Evolutionary conservation across 2,797 vertebrate genomes (phyloP).

Genomic region (Acanthiza pusilla): DNA sequence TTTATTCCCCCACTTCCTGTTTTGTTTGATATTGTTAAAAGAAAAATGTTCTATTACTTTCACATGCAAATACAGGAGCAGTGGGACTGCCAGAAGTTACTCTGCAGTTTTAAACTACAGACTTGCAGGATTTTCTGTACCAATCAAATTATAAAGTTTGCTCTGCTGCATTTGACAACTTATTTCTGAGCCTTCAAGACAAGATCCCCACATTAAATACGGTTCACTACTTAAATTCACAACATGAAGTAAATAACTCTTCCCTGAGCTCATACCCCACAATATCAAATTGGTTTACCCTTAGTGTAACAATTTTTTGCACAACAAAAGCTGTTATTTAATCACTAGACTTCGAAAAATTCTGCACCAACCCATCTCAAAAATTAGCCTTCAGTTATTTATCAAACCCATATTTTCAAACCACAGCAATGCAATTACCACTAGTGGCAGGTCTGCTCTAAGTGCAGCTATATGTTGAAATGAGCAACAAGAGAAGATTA

Average conservation of each 20-base stretch:
- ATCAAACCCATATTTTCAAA: background rate
- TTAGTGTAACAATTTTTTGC: background rate
- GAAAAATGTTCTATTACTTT: background rate
- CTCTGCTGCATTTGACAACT: background rate
- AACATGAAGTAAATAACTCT: background rate
- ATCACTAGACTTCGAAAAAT: background rate
- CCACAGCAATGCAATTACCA: conserved; percentile 11
- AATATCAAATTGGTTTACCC: background rate
- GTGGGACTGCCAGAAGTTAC: background rate
- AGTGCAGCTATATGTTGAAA: conserved; percentile 20
- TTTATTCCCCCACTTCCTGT: background rate
- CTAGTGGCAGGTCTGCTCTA: conserved; percentile 21
- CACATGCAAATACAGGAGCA: background rate
- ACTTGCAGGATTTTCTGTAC: background rate
- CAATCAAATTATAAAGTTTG: background rate
- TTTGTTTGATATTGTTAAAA: background rate
- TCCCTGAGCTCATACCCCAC: background rate
- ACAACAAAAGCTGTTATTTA: background rate
- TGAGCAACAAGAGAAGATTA: background rate
- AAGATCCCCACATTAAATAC: background rate
- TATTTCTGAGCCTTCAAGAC: background rate
- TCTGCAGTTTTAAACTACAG: background rate
- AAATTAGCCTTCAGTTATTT: conserved; percentile 20
- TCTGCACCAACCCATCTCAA: background rate
- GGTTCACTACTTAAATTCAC: background rate